Evolutionary conservation across 2,888 invertebrate genomes (phyloP), one percentile per base, ranked within the genome.

Genomic region (Chymomyza amoena): DNA sequence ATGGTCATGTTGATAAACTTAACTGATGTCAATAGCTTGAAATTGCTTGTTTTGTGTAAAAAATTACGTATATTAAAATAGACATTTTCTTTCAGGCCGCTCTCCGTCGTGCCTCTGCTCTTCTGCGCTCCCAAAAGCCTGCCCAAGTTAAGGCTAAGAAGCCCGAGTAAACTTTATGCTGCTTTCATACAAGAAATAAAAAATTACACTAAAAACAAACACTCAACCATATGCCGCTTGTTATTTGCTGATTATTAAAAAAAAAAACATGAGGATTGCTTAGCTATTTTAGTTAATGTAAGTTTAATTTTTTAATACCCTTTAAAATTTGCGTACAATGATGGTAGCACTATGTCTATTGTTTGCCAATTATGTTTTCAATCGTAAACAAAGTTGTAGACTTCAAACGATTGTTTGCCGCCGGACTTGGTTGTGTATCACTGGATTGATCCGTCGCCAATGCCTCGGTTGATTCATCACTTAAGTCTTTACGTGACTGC

Each of bases 51-150:
- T 2, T 4, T 5, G 25, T 25, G 25, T 25, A 25, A 18, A 15
- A 9, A 51, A 6, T 54, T 61, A 5, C 72, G 78, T 16, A 20
- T 51, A 32, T 62, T 76, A 61, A 73, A 54, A 10, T 32, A 39
- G 20, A 15, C 18, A 10, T 73, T 68, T 16, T 45, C 51, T 52
- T 69, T 6, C 93, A 97, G 96, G 96, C 95, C 91, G 98, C 98
- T 65, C 93, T 98, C 68, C 95, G 98, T 74, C 95, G 97, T 89
- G 98, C 98, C 65, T 97, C 98, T 89, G 98, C 98, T 79, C 96
- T 99, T 86, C 93, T 98, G 76, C 94, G 96, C 81, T 98, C 98
- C 67, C 98, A 99, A 92, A 96, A 96, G 92, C 96, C 97, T 69
- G 94, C 96, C 80, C 95, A 96, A 86, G 94, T 94, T 80, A 97